phyloP scores from a whole-genome alignment of 2,888 invertebrate species.

The Dinocampus coccinellae region DNA sequence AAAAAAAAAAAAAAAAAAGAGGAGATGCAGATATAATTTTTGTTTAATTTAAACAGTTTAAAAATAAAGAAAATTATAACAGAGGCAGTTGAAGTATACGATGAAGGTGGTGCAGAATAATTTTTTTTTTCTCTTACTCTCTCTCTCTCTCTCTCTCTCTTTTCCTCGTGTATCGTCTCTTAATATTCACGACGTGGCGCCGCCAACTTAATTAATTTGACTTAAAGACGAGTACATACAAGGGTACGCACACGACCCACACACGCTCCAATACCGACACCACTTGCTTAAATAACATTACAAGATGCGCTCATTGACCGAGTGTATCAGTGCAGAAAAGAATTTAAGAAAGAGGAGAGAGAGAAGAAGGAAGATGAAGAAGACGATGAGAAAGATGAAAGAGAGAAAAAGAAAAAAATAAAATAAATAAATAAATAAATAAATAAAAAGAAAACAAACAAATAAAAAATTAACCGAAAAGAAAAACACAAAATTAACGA shows the following conservation, averaged over 20 bases:
- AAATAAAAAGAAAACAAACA: not conserved
- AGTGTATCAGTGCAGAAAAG: not conserved
- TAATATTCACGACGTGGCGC: constrained; percentile 52
- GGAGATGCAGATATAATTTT: too few species aligned
- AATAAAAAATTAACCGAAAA: not conserved
- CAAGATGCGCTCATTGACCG: not conserved
- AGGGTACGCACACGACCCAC: not conserved
- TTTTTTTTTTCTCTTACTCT: too few species aligned
- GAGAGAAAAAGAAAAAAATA: too few species aligned
- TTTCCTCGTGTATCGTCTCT: constrained; percentile 44
- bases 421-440: too few species aligned
- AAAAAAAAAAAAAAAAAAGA: too few species aligned
- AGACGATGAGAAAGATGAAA: too few species aligned
- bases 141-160: constrained; percentile 37
- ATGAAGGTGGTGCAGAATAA: constrained; percentile 14
- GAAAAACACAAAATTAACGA: not conserved
- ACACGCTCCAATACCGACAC: not conserved
- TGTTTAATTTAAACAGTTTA: too few species aligned
- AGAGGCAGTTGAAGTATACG: too few species aligned
- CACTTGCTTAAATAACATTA: not conserved
- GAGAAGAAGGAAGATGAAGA: too few species aligned
- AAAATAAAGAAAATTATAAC: not conserved
- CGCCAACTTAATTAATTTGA: constrained; percentile 56
- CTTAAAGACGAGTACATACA: constrained; percentile 40
- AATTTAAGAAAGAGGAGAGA: too few species aligned